Percentiles rank a stretch among this genome's conserved stretches.
phyloP scores from a whole-genome alignment of 2,888 invertebrate species.

The Tribolium freemani region DNA sequence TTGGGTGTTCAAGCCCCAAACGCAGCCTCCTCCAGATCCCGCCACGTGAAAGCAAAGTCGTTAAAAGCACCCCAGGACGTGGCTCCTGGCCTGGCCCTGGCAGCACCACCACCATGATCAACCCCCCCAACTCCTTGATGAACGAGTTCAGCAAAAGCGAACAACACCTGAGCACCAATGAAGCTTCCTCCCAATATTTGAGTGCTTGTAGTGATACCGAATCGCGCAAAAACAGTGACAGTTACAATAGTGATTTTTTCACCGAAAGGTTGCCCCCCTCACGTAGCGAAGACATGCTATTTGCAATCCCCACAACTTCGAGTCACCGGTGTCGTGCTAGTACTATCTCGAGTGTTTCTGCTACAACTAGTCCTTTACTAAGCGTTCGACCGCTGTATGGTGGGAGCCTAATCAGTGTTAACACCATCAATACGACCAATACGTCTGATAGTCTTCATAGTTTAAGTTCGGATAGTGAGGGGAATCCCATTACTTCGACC shows the following conservation, averaged over 20 bases:
- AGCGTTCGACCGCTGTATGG: slow-evolving; percentile 75
- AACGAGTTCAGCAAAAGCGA: slow-evolving; percentile 87
- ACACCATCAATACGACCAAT: slow-evolving; percentile 72
- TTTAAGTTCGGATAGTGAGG: slow-evolving; percentile 76
- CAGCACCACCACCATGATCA: slow-evolving; percentile 69
- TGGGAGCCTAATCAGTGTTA: slow-evolving; percentile 76
- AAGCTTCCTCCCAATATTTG: slow-evolving; percentile 72
- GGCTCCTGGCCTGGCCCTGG: slow-evolving; percentile 91
- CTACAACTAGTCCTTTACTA: slow-evolving; percentile 79
- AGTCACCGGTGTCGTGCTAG: slow-evolving; percentile 61
- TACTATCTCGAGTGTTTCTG: slow-evolving; percentile 75
- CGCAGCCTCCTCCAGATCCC: slow-evolving; percentile 77
- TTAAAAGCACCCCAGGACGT: slow-evolving; percentile 82
- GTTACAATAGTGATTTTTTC: slow-evolving; percentile 63
- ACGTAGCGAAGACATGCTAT: slow-evolving; percentile 83
- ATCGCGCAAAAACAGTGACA: slow-evolving; percentile 65
- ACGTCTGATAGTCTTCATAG: slow-evolving; percentile 78
- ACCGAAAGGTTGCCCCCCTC: slow-evolving; percentile 78
- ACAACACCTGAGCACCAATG: slow-evolving; percentile 77
- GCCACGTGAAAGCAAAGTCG: slow-evolving; percentile 80
- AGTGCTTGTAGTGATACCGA: slow-evolving; percentile 68
- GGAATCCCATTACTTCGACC: slow-evolving; percentile 70
- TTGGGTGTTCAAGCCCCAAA: slow-evolving; percentile 65
- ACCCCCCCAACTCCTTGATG: slow-evolving; percentile 64
- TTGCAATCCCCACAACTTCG: slow-evolving; percentile 62